Evolutionary conservation across 2,888 invertebrate species (phyloP), one percentile per base, ranked within the genome.

Genomic region (Drosophila infuscata): DNA sequence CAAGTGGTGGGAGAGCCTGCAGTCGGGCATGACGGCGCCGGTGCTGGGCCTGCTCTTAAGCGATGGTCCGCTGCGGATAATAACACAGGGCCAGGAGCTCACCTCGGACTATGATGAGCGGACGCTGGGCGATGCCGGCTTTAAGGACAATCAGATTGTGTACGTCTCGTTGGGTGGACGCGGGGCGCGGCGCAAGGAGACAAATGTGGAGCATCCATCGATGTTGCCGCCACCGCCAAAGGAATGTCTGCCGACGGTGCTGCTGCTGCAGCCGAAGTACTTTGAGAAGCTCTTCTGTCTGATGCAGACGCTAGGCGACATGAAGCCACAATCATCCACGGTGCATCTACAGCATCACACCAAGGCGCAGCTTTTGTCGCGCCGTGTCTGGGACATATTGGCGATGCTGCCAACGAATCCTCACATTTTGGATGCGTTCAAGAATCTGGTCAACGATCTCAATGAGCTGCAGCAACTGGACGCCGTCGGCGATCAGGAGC

Each of bases 351-450:
- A 96, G 95, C 96, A 97, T 0, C 97, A 97, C 86, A 97, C 97
- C 2, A 97, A 97, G 94, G 98, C 98, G 0, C 97, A 98, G 92
- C 95, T 98, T 0, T 93, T 98, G 57, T 98, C 98, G 0, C 95
- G 98, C 36, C 95, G 98, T 51, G 98, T 99, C 0, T 99, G 98
- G 99, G 98, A 98, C 90, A 97, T 98, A 60, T 94, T 99, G 32
- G 98, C 98, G 91, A 95, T 98, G 74, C 94, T 99, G 60, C 98
- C 99, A 1, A 97, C 98, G 1, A 98, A 97, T 94, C 97, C 98
- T 0, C 96, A 96, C 5, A 94, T 98, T 49, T 93, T 98, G 49
- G 96, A 97, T 73, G 88, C 92, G 5, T 98, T 98, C 91, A 96
- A 97, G 91, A 96, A 96, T 84, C 94, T 97, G 3, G 94, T 93